Percentiles rank a stretch among this genome's conserved stretches.
phyloP scores from a whole-genome alignment of 2,888 invertebrate species.

The Tridacna crocea region DNA sequence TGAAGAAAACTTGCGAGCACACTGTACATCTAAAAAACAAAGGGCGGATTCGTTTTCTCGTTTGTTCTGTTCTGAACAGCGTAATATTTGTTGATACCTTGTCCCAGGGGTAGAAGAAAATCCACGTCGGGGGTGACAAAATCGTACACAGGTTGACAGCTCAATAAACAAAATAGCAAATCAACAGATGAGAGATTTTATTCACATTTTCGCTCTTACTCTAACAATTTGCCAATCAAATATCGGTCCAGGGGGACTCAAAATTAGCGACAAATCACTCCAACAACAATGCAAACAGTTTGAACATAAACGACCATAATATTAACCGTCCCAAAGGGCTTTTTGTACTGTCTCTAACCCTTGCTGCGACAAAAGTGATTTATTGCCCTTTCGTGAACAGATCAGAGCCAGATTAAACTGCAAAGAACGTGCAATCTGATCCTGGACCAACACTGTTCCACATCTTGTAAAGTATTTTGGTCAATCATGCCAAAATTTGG shows the following conservation, averaged over 20 bases:
- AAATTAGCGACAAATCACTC: constrained; percentile 61
- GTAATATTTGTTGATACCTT: neutral
- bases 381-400: too few species aligned
- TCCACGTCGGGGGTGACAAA: constrained; percentile 29
- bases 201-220: constrained; percentile 11
- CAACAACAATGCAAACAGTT: constrained; percentile 48
- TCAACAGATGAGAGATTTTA: constrained; percentile 33
- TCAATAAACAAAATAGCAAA: constrained; percentile 60
- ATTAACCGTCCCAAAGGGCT: constrained; percentile 44
- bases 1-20: too few species aligned
- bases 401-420: too few species aligned
- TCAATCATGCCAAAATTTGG: too few species aligned
- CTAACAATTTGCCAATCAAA: constrained; percentile 18
- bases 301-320: constrained; percentile 45
- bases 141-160: constrained; percentile 54
- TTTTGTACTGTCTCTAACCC: neutral
- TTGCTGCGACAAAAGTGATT: too few species aligned
- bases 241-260: constrained; percentile 42
- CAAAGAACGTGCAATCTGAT: too few species aligned
- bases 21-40: too few species aligned
- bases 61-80: neutral
- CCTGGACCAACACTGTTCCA: too few species aligned
- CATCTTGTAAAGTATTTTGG: too few species aligned
- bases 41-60: too few species aligned
- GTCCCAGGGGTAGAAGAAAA: constrained; percentile 37